These are phyloP conservation scores for Alcis repandata DNA, from an alignment of 2,888 invertebrate genomes.

Conservation along the genomic window DNA sequence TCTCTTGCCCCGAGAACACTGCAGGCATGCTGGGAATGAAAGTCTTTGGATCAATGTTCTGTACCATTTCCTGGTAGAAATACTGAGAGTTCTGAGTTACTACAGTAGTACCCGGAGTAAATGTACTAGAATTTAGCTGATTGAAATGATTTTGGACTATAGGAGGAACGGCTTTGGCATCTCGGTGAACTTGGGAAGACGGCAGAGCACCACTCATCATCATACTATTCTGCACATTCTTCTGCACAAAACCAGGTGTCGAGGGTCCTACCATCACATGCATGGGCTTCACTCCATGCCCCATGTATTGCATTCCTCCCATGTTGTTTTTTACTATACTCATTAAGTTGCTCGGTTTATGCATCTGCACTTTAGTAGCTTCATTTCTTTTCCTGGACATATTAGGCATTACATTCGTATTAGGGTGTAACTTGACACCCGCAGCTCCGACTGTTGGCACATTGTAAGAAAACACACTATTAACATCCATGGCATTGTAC, in stretches of 20 bases:
- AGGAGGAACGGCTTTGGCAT: constrained; percentile 63
- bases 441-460: constrained; percentile 58
- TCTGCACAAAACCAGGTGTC: constrained; percentile 77
- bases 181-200: constrained; percentile 62
- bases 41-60: constrained; percentile 77
- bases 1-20: constrained; percentile 69
- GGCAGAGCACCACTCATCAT: constrained; percentile 73
- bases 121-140: constrained; percentile 66
- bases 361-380: constrained; percentile 67
- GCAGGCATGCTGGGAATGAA: constrained; percentile 76
- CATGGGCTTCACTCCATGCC: constrained; percentile 70
- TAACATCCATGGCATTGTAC: constrained; percentile 69
- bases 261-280: constrained; percentile 74
- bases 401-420: constrained; percentile 57
- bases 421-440: constrained; percentile 61
- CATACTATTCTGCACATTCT: constrained; percentile 79
- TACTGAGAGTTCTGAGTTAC: constrained; percentile 82
- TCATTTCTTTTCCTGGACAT: constrained; percentile 65
- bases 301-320: constrained; percentile 72
- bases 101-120: constrained; percentile 77
- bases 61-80: constrained; percentile 82
- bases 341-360: constrained; percentile 73
- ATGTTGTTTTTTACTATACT: constrained; percentile 72
- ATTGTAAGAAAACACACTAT: constrained; percentile 66
- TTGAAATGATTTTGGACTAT: constrained; percentile 69